These are phyloP conservation scores for Nycticorax nycticorax DNA, from an alignment of 2,113 vertebrate genomes.

Conservation along the genomic window DNA sequence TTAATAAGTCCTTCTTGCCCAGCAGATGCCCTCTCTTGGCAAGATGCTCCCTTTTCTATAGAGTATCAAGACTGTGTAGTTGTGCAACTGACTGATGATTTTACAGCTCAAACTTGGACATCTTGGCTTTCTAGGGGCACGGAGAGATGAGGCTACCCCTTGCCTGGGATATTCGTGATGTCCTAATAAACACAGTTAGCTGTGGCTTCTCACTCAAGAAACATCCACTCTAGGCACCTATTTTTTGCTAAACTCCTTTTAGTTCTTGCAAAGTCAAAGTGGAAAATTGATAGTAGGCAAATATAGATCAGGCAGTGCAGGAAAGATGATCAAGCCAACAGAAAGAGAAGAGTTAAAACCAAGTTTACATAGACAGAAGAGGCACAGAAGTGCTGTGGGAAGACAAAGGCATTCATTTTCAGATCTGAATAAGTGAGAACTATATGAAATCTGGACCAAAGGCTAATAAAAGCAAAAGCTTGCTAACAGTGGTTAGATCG, in stretches of 20 bases:
- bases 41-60: background rate
- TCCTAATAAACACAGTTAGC: background rate
- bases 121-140: background rate
- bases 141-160: background rate
- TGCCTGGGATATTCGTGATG: background rate
- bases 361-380: background rate
- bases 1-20: background rate
- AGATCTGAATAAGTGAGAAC: background rate
- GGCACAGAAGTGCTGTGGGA: slow-evolving; percentile 1
- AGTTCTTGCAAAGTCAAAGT: background rate
- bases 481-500: background rate
- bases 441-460: background rate
- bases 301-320: background rate
- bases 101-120: background rate
- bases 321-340: background rate
- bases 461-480: slow-evolving; percentile 3
- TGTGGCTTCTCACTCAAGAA: background rate
- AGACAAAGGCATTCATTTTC: slow-evolving; percentile 7
- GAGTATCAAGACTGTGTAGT: background rate
- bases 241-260: background rate
- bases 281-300: background rate
- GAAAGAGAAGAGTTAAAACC: background rate
- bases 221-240: background rate
- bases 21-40: background rate
- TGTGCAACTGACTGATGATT: background rate